Percentiles rank a stretch among this genome's conserved stretches.
Conservation (phyloP, 2,797 vertebrate species). For the Columba guinea region DNA sequence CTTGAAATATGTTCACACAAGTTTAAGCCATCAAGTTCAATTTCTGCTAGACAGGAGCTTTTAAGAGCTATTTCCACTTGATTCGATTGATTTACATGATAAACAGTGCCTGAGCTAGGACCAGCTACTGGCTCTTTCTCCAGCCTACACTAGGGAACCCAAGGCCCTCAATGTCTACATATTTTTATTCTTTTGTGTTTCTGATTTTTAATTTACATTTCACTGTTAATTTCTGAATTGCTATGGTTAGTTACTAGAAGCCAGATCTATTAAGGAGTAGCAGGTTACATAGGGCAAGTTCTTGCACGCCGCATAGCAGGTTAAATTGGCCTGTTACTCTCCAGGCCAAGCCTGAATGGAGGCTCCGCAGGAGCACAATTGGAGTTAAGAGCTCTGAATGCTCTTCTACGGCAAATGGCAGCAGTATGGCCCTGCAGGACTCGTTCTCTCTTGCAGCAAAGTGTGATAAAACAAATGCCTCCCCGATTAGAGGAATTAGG, state of each 20-base stretch:
- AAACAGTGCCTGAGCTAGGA: conserved; percentile 20
- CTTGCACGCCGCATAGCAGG: not conserved
- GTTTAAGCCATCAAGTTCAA: conserved; percentile 39
- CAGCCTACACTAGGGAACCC: not conserved
- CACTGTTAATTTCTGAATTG: conserved; percentile 14
- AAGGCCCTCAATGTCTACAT: not conserved
- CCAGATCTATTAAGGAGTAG: not conserved
- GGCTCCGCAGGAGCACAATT: conserved; percentile 48
- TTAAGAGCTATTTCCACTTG: conserved; percentile 27
- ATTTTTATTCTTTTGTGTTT: not conserved
- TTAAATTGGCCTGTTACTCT: conserved; percentile 46
- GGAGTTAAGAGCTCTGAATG: conserved; percentile 58
- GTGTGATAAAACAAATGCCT: conserved; percentile 50
- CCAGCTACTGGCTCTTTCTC: not conserved
- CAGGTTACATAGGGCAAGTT: not conserved
- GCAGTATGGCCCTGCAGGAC: conserved; percentile 16
- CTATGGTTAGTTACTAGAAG: not conserved
- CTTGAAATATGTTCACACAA: conserved; percentile 27
- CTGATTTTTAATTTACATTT: not conserved
- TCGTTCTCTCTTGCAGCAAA: conserved; percentile 4
- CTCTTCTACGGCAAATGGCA: conserved; percentile 35
- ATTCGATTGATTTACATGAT: conserved; percentile 50
- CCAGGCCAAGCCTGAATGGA: conserved; percentile 50
- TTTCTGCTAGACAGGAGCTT: conserved; percentile 37
- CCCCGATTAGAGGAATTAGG: conserved; percentile 31